Evolutionary conservation across 2,888 invertebrate genomes (phyloP).

Genomic region (Chloroclysta siterata): DNA sequence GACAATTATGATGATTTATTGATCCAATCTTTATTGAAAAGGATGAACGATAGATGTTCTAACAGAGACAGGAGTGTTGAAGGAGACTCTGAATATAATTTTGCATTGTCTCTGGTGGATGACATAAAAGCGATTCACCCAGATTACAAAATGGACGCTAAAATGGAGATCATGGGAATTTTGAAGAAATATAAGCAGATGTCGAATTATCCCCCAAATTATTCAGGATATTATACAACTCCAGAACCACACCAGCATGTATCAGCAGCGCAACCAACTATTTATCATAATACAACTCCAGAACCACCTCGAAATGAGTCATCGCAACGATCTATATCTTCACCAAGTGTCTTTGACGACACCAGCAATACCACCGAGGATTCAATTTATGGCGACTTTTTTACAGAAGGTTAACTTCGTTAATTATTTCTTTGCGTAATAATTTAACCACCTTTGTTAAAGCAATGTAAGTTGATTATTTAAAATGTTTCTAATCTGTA

Average conservation of each 20-base stretch:
- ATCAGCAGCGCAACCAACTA: slow-evolving; percentile 36
- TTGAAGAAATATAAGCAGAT: slow-evolving; percentile 37
- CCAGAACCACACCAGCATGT: slow-evolving; percentile 40
- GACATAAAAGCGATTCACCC: slow-evolving; percentile 36
- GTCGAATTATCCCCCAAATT: slow-evolving; percentile 35
- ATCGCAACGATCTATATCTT: no score
- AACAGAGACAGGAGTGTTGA: slow-evolving; percentile 14
- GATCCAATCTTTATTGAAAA: slow-evolving; percentile 33
- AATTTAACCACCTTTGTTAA: background rate
- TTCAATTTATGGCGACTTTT: slow-evolving; percentile 34
- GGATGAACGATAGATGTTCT: slow-evolving; percentile 36
- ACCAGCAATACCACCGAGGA: slow-evolving; percentile 38
- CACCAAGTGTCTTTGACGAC: slow-evolving; percentile 42
- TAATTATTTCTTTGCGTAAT: background rate
- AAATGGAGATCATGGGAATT: slow-evolving; percentile 40
- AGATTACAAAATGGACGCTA: slow-evolving; percentile 37
- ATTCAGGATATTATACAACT: slow-evolving; percentile 38
- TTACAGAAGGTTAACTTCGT: background rate
- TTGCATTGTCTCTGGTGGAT: slow-evolving; percentile 39
- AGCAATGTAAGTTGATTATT: no score
- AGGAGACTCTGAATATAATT: slow-evolving; percentile 33
- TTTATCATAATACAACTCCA: no score
- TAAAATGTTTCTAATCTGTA: no score
- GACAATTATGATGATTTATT: slow-evolving; percentile 39
- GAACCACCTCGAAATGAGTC: no score